Base-by-base conservation (phyloP, 2,888 invertebrate genomes). In the Andrena dorsata region DNA sequence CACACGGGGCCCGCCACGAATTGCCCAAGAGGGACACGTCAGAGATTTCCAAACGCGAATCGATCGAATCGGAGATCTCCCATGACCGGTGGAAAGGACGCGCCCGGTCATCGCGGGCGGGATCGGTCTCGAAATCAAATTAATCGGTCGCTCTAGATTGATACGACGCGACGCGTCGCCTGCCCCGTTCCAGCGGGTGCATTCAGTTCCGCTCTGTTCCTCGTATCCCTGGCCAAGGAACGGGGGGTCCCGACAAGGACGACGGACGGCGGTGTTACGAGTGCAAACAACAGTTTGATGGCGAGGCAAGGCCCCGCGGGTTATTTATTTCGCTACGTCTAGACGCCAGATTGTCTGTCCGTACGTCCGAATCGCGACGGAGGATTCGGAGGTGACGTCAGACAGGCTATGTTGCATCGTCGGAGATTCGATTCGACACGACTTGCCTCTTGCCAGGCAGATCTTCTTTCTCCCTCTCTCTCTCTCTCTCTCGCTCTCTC, bases 291-390 rank as follows among this genome's bases (percentile, higher is more conserved):
- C 90, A 90, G 91, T 92, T 91, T 92, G 87, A 92, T 91, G 89
- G 80, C 83, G 85, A 83, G 80, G 80, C 84, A 76, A 81, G 86
- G 86, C 86, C 80, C 88, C 70, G 91, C 89, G 56, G 41, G 90
- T 93, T 92, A 93, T 92, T 92, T 91, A 93, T 93, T 93, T 92
- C 90, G 89, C 90, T 91, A 91, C 90, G 93, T 93, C 93, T 93
- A 93, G 93, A 93, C 93, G 93, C 92, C 92, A 91, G 92, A 93
- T 92, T 93, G 93, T 93, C 93, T 92, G 92, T 92, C 87, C 91
- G 89, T 86, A 88, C 87, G 88, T 91, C 89, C 88, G 86, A 87
- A 86, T 85, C 88, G 82, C 88, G 89, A 88, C 89, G 89, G 90
- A 89, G 88, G 89, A 90, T 91, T 91, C 91, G 91, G 90, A 88